Evolutionary conservation across 2,797 vertebrate species (phyloP).

Genomic region (Lindbergichthys nudifrons): DNA sequence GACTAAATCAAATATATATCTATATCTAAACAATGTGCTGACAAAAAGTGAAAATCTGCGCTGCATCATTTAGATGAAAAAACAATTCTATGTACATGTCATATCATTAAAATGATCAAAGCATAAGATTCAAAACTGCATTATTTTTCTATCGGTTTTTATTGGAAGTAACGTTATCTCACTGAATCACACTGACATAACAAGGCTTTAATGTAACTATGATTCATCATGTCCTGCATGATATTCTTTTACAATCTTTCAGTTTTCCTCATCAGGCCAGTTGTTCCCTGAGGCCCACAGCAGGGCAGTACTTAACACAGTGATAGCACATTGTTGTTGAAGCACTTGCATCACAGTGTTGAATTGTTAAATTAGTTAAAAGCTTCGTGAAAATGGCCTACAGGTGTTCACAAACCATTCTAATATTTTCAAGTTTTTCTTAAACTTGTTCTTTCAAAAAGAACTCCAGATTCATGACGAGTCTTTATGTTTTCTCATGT

Average conservation of each 20-base stretch:
- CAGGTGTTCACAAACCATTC: conserved; percentile 1
- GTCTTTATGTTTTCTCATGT: not conserved
- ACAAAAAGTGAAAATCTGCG: too few species aligned
- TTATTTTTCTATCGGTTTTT: not conserved
- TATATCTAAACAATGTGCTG: too few species aligned
- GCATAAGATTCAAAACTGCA: too few species aligned
- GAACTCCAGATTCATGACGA: not conserved
- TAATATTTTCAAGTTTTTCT: not conserved
- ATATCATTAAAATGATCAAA: too few species aligned
- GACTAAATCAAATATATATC: too few species aligned
- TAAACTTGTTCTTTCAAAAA: not conserved
- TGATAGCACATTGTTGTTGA: conserved; percentile 20
- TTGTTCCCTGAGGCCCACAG: conserved; percentile 14
- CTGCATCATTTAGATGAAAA: too few species aligned
- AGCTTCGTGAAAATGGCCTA: conserved; percentile 13
- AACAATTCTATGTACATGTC: too few species aligned
- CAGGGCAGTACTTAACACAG: conserved; percentile 19
- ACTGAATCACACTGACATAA: not conserved
- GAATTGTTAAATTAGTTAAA: conserved; percentile 4
- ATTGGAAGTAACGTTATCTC: not conserved
- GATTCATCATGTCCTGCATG: not conserved
- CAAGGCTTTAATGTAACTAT: not conserved
- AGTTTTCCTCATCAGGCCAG: conserved; percentile 1
- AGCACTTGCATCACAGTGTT: conserved; percentile 11
- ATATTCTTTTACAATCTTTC: not conserved